Conservation (phyloP, 2,113 vertebrate species). For the Eclectus roratus region DNA sequence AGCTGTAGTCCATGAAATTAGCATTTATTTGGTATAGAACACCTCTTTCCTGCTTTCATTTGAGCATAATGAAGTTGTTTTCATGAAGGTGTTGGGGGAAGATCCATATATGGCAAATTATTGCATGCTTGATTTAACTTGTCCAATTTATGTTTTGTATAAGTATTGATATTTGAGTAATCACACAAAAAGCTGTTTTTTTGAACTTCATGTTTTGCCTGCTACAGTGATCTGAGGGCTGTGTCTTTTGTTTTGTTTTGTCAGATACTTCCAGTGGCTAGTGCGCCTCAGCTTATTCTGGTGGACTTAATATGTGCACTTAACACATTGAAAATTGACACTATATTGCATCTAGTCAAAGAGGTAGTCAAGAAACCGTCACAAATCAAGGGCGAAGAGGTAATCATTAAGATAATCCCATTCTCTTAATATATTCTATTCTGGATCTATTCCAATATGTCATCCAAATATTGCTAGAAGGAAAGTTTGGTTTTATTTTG, state of each 20-base stretch:
- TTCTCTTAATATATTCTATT: not conserved
- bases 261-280: constrained; percentile 84
- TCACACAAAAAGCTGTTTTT: not conserved
- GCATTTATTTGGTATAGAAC: not conserved
- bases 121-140: not conserved
- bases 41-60: not conserved
- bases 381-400: constrained; percentile 91
- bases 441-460: not conserved
- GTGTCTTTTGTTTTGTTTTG: not conserved
- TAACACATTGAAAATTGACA: constrained; percentile 80
- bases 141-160: not conserved
- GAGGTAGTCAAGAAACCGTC: constrained; percentile 95
- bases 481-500: not conserved
- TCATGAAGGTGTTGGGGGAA: not conserved
- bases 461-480: not conserved
- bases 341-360: constrained; percentile 86
- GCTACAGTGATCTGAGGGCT: not conserved
- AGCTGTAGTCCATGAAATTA: not conserved
- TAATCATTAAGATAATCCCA: constrained; percentile 40
- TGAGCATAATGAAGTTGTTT: not conserved
- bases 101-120: not conserved
- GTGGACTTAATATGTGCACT: constrained; percentile 89
- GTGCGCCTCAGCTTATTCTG: constrained; percentile 81
- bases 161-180: not conserved
- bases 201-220: not conserved